Conservation (phyloP, 2,888 invertebrate species). For the Drosophila mimetica region DNA sequence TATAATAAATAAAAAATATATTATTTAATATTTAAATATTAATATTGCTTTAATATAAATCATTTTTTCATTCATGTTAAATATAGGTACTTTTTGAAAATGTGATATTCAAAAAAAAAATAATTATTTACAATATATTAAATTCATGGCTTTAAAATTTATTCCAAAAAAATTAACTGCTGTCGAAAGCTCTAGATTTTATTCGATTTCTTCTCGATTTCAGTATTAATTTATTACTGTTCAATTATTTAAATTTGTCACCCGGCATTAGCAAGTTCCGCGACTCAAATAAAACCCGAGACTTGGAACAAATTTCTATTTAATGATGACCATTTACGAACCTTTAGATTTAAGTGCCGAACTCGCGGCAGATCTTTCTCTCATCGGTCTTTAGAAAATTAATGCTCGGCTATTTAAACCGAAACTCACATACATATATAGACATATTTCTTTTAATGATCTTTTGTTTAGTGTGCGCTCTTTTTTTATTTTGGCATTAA, state of each 20-base stretch:
- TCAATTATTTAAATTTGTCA: conserved; percentile 27
- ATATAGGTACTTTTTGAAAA: too few species aligned
- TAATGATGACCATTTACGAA: conserved; percentile 34
- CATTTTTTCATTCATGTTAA: too few species aligned
- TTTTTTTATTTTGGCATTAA: conserved; percentile 41
- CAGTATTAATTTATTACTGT: conserved; percentile 13
- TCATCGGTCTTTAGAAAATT: conserved; percentile 37
- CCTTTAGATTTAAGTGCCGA: conserved; percentile 9
- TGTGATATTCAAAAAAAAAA: too few species aligned
- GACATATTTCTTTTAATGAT: conserved; percentile 36
- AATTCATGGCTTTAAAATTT: too few species aligned
- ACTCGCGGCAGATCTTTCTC: conserved; percentile 10
- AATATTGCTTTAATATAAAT: too few species aligned
- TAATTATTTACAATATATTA: too few species aligned
- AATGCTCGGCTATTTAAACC: conserved; percentile 66
- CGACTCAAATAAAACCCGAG: conserved; percentile 22
- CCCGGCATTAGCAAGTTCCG: conserved; percentile 15
- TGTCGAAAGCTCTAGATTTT: not conserved
- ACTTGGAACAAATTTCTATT: conserved; percentile 37
- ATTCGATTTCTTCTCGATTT: conserved; percentile 21
- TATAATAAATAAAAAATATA: too few species aligned
- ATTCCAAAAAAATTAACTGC: too few species aligned
- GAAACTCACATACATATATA: conserved; percentile 38
- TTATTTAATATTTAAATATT: too few species aligned
- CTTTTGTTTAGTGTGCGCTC: conserved; percentile 32